These are phyloP conservation scores for honey bee (Apis mellifera) DNA, from an alignment of 1,140 invertebrate species.

Conservation along the genomic window DNA sequence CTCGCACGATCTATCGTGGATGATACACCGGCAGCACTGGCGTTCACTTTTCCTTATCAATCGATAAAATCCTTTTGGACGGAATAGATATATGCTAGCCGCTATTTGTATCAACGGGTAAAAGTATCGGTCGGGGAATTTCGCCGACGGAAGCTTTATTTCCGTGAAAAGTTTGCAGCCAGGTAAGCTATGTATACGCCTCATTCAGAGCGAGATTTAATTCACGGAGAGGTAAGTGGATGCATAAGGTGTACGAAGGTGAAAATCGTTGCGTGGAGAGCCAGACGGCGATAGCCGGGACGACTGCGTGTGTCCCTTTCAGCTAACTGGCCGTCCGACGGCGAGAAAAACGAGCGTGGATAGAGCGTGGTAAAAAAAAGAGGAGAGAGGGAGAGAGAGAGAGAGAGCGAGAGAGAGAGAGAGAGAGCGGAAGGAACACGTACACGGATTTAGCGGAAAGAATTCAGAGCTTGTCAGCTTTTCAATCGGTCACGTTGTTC, in stretches of 20 bases:
- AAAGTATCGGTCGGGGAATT: neutral
- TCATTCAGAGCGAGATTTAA: conserved; percentile 17
- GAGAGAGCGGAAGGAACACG: neutral
- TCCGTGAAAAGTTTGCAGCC: neutral
- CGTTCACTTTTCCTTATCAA: no score
- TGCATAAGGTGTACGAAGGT: neutral
- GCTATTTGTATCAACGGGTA: no score
- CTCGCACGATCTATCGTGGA: no score
- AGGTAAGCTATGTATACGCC: neutral
- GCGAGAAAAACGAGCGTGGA: no score
- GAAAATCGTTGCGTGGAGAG: neutral
- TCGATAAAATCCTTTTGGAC: neutral
- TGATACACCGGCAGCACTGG: no score
- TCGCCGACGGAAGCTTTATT: neutral
- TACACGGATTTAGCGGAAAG: conserved; percentile 16
- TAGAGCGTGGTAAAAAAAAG: neutral
- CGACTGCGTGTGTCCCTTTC: neutral
- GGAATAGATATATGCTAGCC: no score
- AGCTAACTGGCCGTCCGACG: neutral
- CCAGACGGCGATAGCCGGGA: neutral
- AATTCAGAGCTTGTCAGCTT: conserved; percentile 41
- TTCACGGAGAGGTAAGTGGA: neutral
- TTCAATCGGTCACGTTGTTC: conserved; percentile 40
- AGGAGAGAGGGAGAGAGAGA: no score
- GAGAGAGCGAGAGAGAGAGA: no score